Evolutionary conservation across 2,888 invertebrate genomes (phyloP).

Genomic region (Cyclophora punctaria): DNA sequence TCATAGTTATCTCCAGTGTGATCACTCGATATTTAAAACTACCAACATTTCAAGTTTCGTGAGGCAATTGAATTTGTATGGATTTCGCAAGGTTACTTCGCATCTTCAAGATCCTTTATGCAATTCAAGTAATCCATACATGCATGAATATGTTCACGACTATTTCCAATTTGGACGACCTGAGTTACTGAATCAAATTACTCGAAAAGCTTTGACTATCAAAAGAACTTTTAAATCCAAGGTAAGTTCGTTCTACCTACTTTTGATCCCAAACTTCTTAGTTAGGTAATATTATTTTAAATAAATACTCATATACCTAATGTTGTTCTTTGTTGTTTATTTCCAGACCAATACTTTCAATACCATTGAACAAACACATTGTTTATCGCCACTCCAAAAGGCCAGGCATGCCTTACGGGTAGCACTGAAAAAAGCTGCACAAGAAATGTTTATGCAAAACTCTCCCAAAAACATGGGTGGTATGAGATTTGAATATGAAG

Average conservation of each 20-base stretch:
- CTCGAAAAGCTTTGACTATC: conserved; percentile 65
- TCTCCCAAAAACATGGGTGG: conserved; percentile 39
- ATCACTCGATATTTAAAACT: conserved; percentile 75
- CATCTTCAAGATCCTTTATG: conserved; percentile 76
- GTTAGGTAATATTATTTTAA: background rate
- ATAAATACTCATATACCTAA: background rate
- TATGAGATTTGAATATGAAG: conserved; percentile 42
- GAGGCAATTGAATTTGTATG: conserved; percentile 77
- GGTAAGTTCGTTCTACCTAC: conserved; percentile 23
- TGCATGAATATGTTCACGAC: conserved; percentile 77
- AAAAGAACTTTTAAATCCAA: conserved; percentile 53
- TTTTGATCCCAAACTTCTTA: background rate
- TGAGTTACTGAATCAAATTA: conserved; percentile 72
- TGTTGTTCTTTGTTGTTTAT: too few relatives aligned
- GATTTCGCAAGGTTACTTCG: conserved; percentile 77
- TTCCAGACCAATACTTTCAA: conserved; percentile 18
- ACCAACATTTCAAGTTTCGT: conserved; percentile 78
- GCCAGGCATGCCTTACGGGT: conserved; percentile 57
- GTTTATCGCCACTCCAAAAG: conserved; percentile 61
- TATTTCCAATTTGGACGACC: conserved; percentile 71
- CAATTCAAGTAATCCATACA: conserved; percentile 73
- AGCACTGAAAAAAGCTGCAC: conserved; percentile 59
- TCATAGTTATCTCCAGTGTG: conserved; percentile 69
- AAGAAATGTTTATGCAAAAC: conserved; percentile 47
- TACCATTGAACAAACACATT: conserved; percentile 40